Evolutionary conservation across 2,888 invertebrate species (phyloP), one percentile per base, ranked within the genome.

Genomic region (Andrena trimmerana): DNA sequence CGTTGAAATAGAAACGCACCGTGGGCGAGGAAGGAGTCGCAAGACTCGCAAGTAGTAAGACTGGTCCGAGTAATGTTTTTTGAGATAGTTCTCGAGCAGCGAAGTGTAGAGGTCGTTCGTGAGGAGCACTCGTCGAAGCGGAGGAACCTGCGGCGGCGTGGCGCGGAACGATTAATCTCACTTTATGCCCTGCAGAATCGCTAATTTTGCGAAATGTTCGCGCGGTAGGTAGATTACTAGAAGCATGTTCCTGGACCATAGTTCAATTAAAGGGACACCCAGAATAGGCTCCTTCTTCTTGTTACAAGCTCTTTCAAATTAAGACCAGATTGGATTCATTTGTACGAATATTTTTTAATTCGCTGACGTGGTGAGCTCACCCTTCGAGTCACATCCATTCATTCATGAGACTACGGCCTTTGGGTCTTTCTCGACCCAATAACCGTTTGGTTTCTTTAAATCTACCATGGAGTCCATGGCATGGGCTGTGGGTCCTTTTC

Each of bases 11-110:
- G 33, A 67, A 31, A 5, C 29, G 33, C 29, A 50, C 2, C 10
- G n/a, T 42, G 10, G 77, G 42, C 29, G 72, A 65, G 59, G 48
- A 70, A 60, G 29, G 54, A 52, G 52, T 73, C 67, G 29, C 33
- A 71, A 84, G 54, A 42, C 42, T 77, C 67, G 33, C 29, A 68
- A 84, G 81, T 78, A 68, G 70, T 2, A 29, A 78, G 74, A 77
- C 81, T 74, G 69, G 69, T 57, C 33, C 36, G 29, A 60, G 81
- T 60, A 78, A 57, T 65, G 52, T 70, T 65, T 75, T 81, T 72
- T 50, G 31, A 81, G 78, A 76, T 78, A 59, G 52, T 71, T 65
- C 70, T 83, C 54, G 57, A 81, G 70, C 36, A 36, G n/a, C 20
- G 52, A 80, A 71, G 80, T 65, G 80, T 48, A 67, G 72, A 67